Conservation (phyloP, 37 sponge, comb jelly and placozoan genomes). For the Theonella swinhoei region DNA sequence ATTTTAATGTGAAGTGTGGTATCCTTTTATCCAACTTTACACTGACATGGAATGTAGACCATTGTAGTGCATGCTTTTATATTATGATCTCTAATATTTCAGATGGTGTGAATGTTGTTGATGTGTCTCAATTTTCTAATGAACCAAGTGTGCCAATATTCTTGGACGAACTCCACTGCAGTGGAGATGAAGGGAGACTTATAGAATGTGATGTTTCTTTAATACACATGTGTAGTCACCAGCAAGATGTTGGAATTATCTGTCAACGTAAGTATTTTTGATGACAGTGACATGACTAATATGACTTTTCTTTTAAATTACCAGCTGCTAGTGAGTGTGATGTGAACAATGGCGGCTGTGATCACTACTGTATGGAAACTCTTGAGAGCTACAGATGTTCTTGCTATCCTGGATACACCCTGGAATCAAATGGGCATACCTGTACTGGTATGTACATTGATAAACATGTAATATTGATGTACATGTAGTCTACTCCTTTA, state of each 20-base stretch:
- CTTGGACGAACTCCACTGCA: conserved; percentile 7
- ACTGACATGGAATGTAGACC: no score
- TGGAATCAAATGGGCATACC: background rate
- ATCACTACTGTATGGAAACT: conserved; percentile 28
- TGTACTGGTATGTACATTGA: background rate
- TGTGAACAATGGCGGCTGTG: conserved; percentile 42
- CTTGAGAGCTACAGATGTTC: conserved; percentile 13
- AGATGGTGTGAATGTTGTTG: background rate
- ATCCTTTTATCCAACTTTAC: background rate
- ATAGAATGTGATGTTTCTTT: background rate
- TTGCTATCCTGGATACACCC: conserved; percentile 30
- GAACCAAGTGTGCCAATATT: background rate
- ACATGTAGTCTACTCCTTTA: no score
- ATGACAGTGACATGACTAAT: no score
- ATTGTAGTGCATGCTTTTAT: no score
- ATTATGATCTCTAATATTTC: background rate
- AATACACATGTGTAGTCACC: background rate
- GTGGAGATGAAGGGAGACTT: background rate
- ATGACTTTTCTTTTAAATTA: background rate
- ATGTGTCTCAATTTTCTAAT: background rate
- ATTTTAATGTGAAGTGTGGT: no score
- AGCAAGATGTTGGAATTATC: background rate
- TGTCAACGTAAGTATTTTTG: background rate
- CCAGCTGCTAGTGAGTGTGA: conserved; percentile 30
- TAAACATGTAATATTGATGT: no score